Evolutionary conservation across 2,888 invertebrate genomes (phyloP).

Genomic region (Phrixothrix hirtus): DNA sequence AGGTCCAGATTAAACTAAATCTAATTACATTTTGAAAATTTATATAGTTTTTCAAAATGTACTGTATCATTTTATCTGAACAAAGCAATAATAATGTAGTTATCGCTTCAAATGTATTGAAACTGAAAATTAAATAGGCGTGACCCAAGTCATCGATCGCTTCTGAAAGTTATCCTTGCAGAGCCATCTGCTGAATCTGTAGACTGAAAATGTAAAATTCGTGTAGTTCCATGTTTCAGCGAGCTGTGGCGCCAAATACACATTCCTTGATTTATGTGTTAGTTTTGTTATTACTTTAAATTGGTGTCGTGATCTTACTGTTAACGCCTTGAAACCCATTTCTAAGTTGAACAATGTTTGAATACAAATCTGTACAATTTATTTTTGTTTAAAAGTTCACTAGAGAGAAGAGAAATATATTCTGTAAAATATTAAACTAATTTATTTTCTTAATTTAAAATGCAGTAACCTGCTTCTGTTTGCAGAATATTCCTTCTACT

Average conservation of each 20-base stretch:
- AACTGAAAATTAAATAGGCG: conserved; percentile 42
- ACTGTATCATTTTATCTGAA: no score
- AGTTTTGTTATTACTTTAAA: conserved; percentile 18
- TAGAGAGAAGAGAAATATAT: no score
- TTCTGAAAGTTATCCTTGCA: conserved; percentile 20
- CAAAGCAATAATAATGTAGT: no score
- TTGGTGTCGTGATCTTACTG: conserved; percentile 14
- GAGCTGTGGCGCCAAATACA: conserved; percentile 30
- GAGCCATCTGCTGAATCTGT: conserved; percentile 41
- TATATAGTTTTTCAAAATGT: no score
- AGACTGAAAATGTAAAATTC: conserved; percentile 12
- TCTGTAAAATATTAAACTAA: no score
- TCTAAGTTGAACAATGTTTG: not conserved
- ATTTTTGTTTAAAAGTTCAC: not conserved
- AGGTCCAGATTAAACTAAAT: no score
- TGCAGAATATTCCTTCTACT: no score
- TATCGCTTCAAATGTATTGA: no score
- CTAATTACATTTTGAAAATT: no score
- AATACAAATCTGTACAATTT: not conserved
- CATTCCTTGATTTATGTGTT: conserved; percentile 16
- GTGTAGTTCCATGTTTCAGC: conserved; percentile 34
- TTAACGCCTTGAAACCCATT: conserved; percentile 2
- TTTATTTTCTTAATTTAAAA: no score
- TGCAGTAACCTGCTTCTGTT: no score
- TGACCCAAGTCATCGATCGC: conserved; percentile 45